Conservation (phyloP, 1,140 invertebrate species). For the Cheumatopsyche charites region DNA sequence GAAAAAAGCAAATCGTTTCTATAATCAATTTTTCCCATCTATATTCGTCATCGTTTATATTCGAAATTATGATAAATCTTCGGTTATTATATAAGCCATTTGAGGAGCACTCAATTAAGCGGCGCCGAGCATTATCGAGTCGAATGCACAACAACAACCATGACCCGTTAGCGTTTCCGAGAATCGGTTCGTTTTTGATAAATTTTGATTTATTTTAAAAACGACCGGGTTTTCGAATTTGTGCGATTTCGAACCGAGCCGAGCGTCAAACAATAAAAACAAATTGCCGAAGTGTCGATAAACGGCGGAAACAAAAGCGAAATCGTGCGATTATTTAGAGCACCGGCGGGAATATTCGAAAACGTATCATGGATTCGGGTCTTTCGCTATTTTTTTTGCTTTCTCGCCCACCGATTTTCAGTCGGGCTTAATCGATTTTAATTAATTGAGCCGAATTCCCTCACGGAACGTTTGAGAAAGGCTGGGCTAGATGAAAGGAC, state of each 20-base stretch:
- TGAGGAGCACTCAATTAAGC: too few species aligned
- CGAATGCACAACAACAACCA: not conserved
- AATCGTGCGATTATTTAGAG: conserved; percentile 26
- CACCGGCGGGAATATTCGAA: conserved; percentile 26
- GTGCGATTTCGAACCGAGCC: not conserved
- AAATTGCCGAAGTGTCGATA: conserved; percentile 25
- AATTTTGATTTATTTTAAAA: conserved; percentile 17
- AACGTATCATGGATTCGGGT: not conserved
- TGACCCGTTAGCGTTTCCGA: too few species aligned
- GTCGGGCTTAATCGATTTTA: conserved; percentile 23
- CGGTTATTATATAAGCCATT: too few species aligned
- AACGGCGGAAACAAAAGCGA: conserved; percentile 26
- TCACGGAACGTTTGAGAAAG: conserved; percentile 2
- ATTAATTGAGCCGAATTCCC: conserved; percentile 26
- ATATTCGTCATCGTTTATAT: too few species aligned
- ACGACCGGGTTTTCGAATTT: not conserved
- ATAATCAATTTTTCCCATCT: too few species aligned
- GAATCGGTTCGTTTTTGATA: not conserved
- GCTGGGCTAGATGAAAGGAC: too few species aligned
- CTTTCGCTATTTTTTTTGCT: not conserved
- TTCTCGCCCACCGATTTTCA: not conserved
- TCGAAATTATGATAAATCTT: conserved; percentile 1
- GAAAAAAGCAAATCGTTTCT: not conserved
- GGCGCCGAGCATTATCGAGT: not conserved
- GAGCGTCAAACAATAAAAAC: conserved; percentile 17